Base-by-base conservation (phyloP, 2,113 vertebrate species). In the Phrynosoma blainvillii region DNA sequence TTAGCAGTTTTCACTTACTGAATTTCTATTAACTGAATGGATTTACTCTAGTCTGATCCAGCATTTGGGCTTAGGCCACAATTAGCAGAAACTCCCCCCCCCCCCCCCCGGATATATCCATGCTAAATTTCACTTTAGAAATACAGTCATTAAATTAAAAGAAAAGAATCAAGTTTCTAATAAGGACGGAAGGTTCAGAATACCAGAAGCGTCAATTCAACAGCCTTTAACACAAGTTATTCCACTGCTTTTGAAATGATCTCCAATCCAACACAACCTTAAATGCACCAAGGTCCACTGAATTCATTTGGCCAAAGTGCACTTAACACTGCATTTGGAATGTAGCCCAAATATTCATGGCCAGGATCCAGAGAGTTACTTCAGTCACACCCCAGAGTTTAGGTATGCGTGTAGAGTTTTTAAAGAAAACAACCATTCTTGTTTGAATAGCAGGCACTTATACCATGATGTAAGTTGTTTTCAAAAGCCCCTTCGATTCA, bases 281-380 rank as follows among this genome's bases (percentile, higher is more conserved):
- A 56, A 56, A 16, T 4, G 12, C 74, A 78, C 27, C 78, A n/a
- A 65, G 47, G 20, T 13, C 40, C 18, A 78, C 47, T 78, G 74
- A 86, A 68, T 78, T 78, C 36, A 78, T 18, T 86, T 86, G 84
- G 23, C 36, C 27, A 42, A 78, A 78, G 84, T 78, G 20, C 62
- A 65, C 75, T 86, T 68, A 78, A 86, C 27, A 47, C 10, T 78
- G 62, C 40, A 78, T 79, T 79, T 86, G 62, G 75, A 66, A 40
- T 86, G 59, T 77, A 40, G 40, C 62, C 30, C 84, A 78, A 79
- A 78, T 68, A 78, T 52, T 77, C 59, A 78, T 86, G 84, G 75
- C 59, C 84, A 77, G 56, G n/a, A 86, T 79, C 65, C 84, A 79
- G 66, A 86, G 84, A 86, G 5, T 74, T 70, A 86, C 75, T 85